These are phyloP conservation scores for Glyptemys insculpta DNA, from an alignment of 2,797 vertebrate genomes.

Conservation along the genomic window DNA sequence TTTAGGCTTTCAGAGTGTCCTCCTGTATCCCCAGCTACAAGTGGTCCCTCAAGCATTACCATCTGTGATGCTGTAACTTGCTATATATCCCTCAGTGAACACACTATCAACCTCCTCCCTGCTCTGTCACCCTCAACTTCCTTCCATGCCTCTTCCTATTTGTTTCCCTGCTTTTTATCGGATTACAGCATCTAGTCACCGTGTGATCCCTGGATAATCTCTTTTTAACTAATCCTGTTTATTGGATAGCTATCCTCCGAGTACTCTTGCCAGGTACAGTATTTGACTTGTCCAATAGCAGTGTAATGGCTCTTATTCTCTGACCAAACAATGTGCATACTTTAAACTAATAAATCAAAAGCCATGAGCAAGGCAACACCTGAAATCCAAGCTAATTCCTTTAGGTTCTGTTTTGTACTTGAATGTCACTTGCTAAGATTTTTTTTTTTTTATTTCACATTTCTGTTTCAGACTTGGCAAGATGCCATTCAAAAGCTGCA, in stretches of 20 bases:
- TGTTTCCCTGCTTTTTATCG: neutral
- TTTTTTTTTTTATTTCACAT: neutral
- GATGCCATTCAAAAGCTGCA: neutral
- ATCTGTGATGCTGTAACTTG: neutral
- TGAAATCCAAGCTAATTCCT: neutral
- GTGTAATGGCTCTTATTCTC: neutral
- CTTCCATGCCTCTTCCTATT: neutral
- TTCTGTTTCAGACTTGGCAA: neutral
- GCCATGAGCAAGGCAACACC: neutral
- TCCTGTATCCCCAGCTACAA: neutral
- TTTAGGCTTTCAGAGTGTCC: neutral
- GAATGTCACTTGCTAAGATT: neutral
- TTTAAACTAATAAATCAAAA: neutral
- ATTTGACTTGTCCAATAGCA: neutral
- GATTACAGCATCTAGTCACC: neutral
- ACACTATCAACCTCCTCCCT: neutral
- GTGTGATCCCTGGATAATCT: neutral
- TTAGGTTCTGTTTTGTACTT: neutral
- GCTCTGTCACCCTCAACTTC: neutral
- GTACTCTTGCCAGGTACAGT: neutral
- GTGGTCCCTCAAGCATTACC: neutral
- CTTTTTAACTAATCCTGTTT: neutral
- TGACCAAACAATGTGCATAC: neutral
- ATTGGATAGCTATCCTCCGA: neutral
- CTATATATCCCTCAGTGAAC: neutral